Evolutionary conservation across 2,888 invertebrate genomes (phyloP).

Genomic region (Bursaphelenchus okinawaensis): DNA sequence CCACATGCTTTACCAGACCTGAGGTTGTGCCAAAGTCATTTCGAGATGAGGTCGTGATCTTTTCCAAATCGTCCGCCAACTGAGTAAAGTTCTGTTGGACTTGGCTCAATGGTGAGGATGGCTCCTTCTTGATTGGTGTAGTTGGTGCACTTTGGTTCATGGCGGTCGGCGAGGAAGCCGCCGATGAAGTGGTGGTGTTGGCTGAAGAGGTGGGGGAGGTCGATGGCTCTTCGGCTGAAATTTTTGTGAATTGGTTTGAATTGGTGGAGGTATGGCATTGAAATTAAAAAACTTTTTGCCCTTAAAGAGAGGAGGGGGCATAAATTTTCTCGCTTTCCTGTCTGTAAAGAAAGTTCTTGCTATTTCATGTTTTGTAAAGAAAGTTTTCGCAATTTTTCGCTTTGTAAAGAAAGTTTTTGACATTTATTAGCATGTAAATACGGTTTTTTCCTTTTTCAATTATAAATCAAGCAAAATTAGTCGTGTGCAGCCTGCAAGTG

Average conservation of each 20-base stretch:
- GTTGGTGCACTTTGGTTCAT: neutral
- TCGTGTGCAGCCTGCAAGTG: no score
- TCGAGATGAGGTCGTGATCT: slow-evolving; percentile 31
- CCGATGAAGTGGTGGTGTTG: neutral
- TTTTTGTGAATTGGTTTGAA: slow-evolving; percentile 43
- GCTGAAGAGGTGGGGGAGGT: slow-evolving; percentile 14
- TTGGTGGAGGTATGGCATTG: no score
- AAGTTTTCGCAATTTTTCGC: no score
- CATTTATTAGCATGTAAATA: no score
- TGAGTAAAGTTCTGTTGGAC: slow-evolving; percentile 51
- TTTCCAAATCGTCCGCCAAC: slow-evolving; percentile 49
- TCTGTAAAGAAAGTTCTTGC: no score
- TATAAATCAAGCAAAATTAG: no score
- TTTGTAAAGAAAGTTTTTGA: no score
- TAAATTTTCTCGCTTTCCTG: no score
- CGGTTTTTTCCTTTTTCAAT: no score
- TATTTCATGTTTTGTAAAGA: no score
- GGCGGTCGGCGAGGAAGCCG: neutral
- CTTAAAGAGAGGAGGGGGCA: no score
- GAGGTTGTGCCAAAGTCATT: neutral
- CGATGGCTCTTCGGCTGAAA: slow-evolving; percentile 16
- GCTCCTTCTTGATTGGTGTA: neutral
- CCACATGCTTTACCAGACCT: slow-evolving; percentile 4
- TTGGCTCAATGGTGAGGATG: slow-evolving; percentile 24
- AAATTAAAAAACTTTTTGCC: no score